Evolutionary conservation across 1,140 invertebrate species (phyloP), one percentile per base, ranked within the genome.

Genomic region (Ceratitis capitata): DNA sequence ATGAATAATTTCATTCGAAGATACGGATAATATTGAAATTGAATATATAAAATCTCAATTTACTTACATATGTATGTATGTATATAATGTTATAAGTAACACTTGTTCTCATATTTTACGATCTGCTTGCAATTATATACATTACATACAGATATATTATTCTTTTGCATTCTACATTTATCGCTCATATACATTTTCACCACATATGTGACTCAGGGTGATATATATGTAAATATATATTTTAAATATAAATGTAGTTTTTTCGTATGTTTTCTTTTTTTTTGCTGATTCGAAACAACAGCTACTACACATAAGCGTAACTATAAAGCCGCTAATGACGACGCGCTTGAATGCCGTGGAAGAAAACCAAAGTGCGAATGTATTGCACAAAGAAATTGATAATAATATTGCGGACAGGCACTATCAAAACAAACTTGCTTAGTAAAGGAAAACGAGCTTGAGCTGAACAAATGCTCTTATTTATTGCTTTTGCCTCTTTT

Each of bases 331-430:
- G 35, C 23, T 45, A 39, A 45, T 47, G 69, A 78, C 69, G 69
- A 78, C 23, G 42, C 69, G 69, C 69, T 45, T 45, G n/a, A 78
- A 45, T 45, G 42, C 35, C 16, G n/a, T 78, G 69, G n/a, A 78
- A 78, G 69, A 78, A 78, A 78, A 78, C 39, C 69, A 14, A 39
- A 45, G 39, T 42, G 39, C 39, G 32, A 78, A 78, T 78, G 32
- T 3, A 45, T 78, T 32, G 10, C 58, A 64, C 29, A 64, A 64
- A 29, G 29, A 64, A 64, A 32, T 64, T 64, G 58, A 64, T 64
- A 64, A 64, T 56, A 64, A 64, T 64, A 29, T 64, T 32, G n/a
- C 32, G 39, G 39, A 74, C 64, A 56, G n/a, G n/a, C n/a, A 45
- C 69, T 78, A 45, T 78, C 5, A 45, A 42, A 78, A 45, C 39